A percentile compares a stretch with the other conserved stretches of the same genome.
Conservation (phyloP, 2,888 invertebrate genomes). For the Rhagophthalmus giganteus region DNA sequence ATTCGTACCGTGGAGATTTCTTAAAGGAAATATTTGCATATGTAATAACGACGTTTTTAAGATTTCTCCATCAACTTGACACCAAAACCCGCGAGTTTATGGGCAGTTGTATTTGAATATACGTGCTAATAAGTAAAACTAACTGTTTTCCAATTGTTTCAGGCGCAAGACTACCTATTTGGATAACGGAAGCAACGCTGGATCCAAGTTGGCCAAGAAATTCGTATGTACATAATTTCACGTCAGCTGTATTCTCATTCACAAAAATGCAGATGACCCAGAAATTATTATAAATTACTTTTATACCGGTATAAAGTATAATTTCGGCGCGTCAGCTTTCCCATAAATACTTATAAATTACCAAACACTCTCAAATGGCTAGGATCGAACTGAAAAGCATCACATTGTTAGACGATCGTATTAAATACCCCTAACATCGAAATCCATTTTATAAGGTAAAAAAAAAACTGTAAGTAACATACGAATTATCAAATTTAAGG, state of each 20-base stretch:
- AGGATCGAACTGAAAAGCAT: too few species aligned
- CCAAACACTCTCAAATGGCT: too few species aligned
- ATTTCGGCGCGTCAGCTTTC: neutral
- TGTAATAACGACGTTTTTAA: too few species aligned
- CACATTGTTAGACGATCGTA: too few species aligned
- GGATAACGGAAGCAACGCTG: constrained; percentile 27
- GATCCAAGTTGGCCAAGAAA: constrained; percentile 23
- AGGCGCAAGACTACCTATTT: constrained; percentile 24
- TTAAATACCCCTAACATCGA: too few species aligned
- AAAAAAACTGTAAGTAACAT: too few species aligned
- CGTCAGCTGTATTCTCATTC: constrained; percentile 25
- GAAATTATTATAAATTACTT: neutral
- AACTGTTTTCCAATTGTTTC: constrained; percentile 27
- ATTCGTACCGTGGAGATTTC: too few species aligned
- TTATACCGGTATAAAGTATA: too few species aligned
- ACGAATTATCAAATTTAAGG: too few species aligned
- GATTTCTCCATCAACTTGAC: constrained; percentile 24
- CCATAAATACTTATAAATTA: too few species aligned
- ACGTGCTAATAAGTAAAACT: constrained; percentile 18
- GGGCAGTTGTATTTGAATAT: constrained; percentile 13
- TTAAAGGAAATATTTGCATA: too few species aligned
- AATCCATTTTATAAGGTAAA: too few species aligned
- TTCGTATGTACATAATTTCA: constrained; percentile 30
- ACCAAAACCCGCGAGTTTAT: constrained; percentile 22
- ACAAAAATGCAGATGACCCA: constrained; percentile 13